These are phyloP conservation scores for Hydroisotoma schaefferi DNA, from an alignment of 2,888 invertebrate species.

Conservation along the genomic window DNA sequence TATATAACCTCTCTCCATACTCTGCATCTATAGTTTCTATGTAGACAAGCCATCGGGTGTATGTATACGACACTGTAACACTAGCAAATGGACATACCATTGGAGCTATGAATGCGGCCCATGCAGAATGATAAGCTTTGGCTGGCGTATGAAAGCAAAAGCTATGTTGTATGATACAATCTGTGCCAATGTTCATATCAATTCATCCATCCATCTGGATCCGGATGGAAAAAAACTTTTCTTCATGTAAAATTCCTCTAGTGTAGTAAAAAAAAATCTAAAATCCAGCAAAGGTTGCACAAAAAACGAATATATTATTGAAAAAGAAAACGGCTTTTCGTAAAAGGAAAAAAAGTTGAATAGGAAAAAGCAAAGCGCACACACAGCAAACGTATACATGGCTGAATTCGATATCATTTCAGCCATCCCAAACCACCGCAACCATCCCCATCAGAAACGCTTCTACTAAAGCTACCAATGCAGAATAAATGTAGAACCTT, in stretches of 20 bases:
- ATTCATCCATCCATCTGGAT: constrained; percentile 8
- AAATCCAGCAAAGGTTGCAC: constrained; percentile 8
- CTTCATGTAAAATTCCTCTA: constrained; percentile 6
- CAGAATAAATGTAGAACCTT: too few relatives aligned
- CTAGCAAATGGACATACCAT: too few relatives aligned
- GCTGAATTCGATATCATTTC: neutral
- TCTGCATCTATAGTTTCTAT: neutral
- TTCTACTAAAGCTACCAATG: too few relatives aligned
- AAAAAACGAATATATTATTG: constrained; percentile 2
- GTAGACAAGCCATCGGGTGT: too few relatives aligned
- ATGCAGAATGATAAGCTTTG: too few relatives aligned
- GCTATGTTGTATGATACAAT: too few relatives aligned
- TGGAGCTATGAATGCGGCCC: neutral
- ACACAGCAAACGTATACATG: too few relatives aligned
- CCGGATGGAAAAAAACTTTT: constrained; percentile 10
- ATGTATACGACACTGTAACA: too few relatives aligned
- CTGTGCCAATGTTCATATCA: neutral
- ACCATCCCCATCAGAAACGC: too few relatives aligned
- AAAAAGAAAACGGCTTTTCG: neutral
- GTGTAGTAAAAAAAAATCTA: constrained; percentile 3
- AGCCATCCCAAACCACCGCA: too few relatives aligned
- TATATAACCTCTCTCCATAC: neutral
- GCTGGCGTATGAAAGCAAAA: too few relatives aligned
- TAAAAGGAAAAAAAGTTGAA: neutral
- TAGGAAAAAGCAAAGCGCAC: too few relatives aligned